phyloP scores from a whole-genome alignment of 2,113 vertebrate genomes.

The Leiothrix lutea region DNA sequence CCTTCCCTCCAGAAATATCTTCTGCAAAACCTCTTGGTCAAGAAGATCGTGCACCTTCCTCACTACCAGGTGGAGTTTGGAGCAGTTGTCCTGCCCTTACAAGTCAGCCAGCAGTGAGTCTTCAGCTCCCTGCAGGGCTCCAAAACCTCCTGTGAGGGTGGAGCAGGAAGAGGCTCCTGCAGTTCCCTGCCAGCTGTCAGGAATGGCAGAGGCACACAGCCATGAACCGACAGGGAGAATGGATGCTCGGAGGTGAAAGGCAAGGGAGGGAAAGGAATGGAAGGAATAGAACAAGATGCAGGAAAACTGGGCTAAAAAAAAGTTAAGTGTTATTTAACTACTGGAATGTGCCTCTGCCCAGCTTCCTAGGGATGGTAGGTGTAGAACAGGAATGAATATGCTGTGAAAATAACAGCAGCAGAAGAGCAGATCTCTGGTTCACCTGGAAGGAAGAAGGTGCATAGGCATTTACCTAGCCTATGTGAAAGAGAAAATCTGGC shows the following conservation, averaged over 20 bases:
- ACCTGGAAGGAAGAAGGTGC: background rate
- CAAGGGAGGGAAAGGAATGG: background rate
- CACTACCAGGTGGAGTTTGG: background rate
- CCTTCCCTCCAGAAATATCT: background rate
- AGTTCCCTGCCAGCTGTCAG: background rate
- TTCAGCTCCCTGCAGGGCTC: conserved; percentile 14
- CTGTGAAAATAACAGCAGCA: background rate
- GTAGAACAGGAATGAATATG: background rate
- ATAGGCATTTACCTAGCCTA: background rate
- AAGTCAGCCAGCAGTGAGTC: background rate
- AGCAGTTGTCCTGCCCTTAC: background rate
- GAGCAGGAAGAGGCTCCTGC: background rate
- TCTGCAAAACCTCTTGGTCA: background rate
- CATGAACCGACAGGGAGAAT: rapidly evolving
- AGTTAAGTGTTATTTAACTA: background rate
- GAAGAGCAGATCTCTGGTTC: background rate
- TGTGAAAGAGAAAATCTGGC: background rate
- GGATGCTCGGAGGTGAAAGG: background rate
- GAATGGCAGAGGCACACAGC: background rate
- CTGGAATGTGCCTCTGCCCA: background rate
- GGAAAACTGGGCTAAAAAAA: background rate
- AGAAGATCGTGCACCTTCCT: background rate
- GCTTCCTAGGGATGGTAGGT: background rate
- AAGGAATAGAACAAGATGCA: background rate
- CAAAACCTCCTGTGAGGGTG: background rate